These are phyloP conservation scores for Pseudanteris insignis DNA, from an alignment of 2,888 invertebrate genomes.

Conservation along the genomic window DNA sequence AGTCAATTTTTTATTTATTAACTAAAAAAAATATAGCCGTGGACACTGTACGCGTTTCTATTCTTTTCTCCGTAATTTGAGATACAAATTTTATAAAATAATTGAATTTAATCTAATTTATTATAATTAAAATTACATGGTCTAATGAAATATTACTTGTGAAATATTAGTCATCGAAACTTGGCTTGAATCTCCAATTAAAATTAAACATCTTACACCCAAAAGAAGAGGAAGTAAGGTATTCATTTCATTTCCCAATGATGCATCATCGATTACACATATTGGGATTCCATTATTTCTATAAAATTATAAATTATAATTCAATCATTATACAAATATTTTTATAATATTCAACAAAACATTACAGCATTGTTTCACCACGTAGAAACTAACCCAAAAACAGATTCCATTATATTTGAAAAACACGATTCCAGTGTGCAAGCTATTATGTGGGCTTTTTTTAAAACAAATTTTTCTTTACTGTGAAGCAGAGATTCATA, in stretches of 20 bases:
- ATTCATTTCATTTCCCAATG: constrained; percentile 86
- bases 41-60: no score
- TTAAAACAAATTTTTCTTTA: constrained; percentile 63
- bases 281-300: constrained; percentile 11
- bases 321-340: not conserved
- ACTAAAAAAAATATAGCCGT: no score
- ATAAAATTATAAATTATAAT: no score
- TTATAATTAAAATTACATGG: no score
- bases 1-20: no score
- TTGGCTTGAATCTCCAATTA: constrained; percentile 90
- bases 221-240: constrained; percentile 76
- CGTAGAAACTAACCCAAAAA: constrained; percentile 52
- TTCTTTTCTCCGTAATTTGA: no score
- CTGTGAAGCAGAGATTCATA: constrained; percentile 48
- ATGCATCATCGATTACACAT: constrained; percentile 81
- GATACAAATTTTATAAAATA: no score
- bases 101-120: no score
- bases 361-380: no score
- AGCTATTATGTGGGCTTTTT: constrained; percentile 75
- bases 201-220: constrained; percentile 77
- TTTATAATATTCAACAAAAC: not conserved
- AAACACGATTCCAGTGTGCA: constrained; percentile 72
- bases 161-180: constrained; percentile 79
- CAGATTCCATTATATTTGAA: constrained; percentile 60
- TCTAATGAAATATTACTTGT: no score